A percentile compares a stretch with the other conserved stretches of the same genome.
Conservation (phyloP, 1,140 invertebrate genomes). For the Bombus polaris region DNA sequence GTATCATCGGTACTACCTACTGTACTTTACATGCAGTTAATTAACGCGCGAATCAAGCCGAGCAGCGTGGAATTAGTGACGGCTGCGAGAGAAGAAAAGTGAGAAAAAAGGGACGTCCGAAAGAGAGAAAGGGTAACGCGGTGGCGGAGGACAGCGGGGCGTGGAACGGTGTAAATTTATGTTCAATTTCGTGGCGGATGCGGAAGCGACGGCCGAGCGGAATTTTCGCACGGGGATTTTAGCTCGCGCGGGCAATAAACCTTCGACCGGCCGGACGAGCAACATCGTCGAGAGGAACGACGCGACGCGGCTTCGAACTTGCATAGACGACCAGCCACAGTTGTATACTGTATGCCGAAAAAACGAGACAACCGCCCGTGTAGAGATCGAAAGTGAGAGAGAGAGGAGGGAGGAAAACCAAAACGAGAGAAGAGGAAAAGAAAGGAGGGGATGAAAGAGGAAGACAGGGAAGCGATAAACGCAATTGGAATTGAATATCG, state of each 20-base stretch:
- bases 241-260: slow-evolving; percentile 69
- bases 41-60: slow-evolving; percentile 4
- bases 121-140: neutral
- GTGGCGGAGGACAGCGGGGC: neutral
- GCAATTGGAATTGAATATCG: slow-evolving; percentile 68
- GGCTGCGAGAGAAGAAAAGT: neutral
- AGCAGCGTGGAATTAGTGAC: neutral
- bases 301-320: slow-evolving; percentile 14
- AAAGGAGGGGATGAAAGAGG: neutral
- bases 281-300: slow-evolving; percentile 45
- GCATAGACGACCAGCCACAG: slow-evolving; percentile 3
- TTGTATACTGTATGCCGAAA: slow-evolving; percentile 1
- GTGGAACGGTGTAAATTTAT: slow-evolving; percentile 68
- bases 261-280: slow-evolving; percentile 54
- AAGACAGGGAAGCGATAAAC: slow-evolving; percentile 44
- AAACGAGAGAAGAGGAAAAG: neutral
- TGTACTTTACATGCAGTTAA: neutral
- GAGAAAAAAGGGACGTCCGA: no score
- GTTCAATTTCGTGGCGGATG: slow-evolving; percentile 72
- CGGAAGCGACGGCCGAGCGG: slow-evolving; percentile 64
- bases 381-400: no score
- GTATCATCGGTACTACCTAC: no score
- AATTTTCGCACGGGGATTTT: slow-evolving; percentile 74
- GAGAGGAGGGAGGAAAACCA: no score
- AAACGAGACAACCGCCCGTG: neutral